These are phyloP conservation scores for Fissipunctia ypsillon DNA, from an alignment of 2,888 invertebrate species.

Conservation along the genomic window DNA sequence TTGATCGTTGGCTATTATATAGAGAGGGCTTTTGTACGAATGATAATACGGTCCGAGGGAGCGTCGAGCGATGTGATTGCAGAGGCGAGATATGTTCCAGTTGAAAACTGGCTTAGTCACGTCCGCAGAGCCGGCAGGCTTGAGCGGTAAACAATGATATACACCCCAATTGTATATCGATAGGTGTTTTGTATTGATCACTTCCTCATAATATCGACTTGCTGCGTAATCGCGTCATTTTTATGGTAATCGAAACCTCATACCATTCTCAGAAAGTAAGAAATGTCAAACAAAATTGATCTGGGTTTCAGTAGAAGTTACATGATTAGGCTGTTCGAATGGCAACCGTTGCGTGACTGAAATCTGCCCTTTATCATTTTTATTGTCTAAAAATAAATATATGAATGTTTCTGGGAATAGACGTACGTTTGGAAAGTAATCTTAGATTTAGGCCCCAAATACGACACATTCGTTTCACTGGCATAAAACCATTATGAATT, in stretches of 20 bases:
- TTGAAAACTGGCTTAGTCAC: constrained; percentile 80
- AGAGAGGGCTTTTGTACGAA: constrained; percentile 77
- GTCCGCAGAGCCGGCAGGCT: constrained; percentile 68
- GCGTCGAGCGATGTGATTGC: constrained; percentile 71
- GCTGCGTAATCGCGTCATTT: constrained; percentile 47
- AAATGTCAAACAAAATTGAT: constrained; percentile 60
- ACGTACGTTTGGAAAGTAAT: constrained; percentile 18
- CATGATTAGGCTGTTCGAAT: constrained; percentile 54
- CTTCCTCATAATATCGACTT: constrained; percentile 51
- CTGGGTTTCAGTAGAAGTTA: constrained; percentile 47
- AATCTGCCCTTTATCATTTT: constrained; percentile 44
- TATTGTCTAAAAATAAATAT: constrained; percentile 47
- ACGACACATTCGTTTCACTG: constrained; percentile 31
- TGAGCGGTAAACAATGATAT: constrained; percentile 71
- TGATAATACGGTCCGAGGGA: constrained; percentile 76
- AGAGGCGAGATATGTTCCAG: constrained; percentile 72
- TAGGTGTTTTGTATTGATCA: constrained; percentile 65
- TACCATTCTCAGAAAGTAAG: constrained; percentile 44
- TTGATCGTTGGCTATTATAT: constrained; percentile 77
- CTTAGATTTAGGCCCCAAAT: not conserved
- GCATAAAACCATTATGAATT: constrained; percentile 31
- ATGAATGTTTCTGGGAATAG: constrained; percentile 35
- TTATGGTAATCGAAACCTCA: constrained; percentile 44
- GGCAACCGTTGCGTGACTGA: constrained; percentile 59
- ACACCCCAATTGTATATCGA: constrained; percentile 64